Evolutionary conservation across 2,888 invertebrate species (phyloP), one percentile per base, ranked within the genome.

Genomic region (Phyllotreta striolata): DNA sequence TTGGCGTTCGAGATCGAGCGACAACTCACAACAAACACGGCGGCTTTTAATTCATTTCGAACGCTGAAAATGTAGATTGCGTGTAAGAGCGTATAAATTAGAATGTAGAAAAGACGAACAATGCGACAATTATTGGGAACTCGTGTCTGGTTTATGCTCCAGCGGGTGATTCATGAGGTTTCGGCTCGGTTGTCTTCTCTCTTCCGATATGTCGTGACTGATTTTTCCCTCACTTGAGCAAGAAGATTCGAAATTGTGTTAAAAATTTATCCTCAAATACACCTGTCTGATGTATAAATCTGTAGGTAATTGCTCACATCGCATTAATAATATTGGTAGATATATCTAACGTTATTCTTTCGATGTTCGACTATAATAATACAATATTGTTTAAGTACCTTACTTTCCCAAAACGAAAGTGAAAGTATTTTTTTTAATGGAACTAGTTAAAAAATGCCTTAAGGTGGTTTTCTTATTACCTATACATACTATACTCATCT

Each of bases 151-250:
- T 60, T 54, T 43, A 52, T 54, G 52, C 51, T 60, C 14, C 52
- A 51, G 34, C 52, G 49, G 38, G 40, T 52, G 52, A 59, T 59
- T 59, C 52, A 60, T 52, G 60, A 60, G 38, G 37, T 60, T 52
- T 54, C 52, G 37, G 10, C 54, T 7, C 34, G 13, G 34, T 46
- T 61, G 24, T 56, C 46, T 46, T 6, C 34, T 40, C 10, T 40
- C 34, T 58, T 58, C 58, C 58, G 58, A 40, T 38, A 35, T 12
- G 54, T 61, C 61, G 61, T 61, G 61, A 61, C 61, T 55, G 14
- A 54, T 24, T 24, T 24, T 24, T 24, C 24, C 24, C 24, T 39
- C 8, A 12, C 47, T 58, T 47, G 40, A 41, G 40, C 40, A 58
- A 58, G 58, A 58, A 34, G 37, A 58, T 44, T 39, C 39, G 37